A percentile compares a stretch with the other conserved stretches of the same genome.
Evolutionary conservation across 2,888 invertebrate genomes (phyloP).

Genomic region (Smittia sp.): DNA sequence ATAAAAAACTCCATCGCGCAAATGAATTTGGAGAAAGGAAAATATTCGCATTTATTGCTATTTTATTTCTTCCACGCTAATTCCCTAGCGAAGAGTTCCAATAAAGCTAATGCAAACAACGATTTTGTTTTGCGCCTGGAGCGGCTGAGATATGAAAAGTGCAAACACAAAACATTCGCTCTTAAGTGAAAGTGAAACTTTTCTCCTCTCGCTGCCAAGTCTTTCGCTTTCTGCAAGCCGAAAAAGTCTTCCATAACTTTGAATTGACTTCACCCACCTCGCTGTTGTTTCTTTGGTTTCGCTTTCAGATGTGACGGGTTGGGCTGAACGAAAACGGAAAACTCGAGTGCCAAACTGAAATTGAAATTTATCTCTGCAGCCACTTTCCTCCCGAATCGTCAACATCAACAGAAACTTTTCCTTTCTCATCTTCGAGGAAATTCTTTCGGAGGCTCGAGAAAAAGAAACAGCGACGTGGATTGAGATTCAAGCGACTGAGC

Average conservation of each 20-base stretch:
- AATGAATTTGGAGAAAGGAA: too few species aligned
- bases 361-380: background rate
- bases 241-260: background rate
- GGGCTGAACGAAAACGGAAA: background rate
- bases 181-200: constrained; percentile 3
- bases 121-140: too few species aligned
- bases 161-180: background rate
- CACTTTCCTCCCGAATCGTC: background rate
- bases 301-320: background rate
- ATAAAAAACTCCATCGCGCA: too few species aligned
- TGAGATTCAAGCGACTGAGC: too few species aligned
- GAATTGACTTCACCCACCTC: background rate
- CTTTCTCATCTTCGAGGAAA: background rate
- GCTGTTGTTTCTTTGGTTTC: background rate
- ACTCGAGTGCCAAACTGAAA: background rate
- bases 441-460: too few species aligned
- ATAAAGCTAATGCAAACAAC: too few species aligned
- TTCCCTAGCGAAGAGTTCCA: too few species aligned
- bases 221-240: background rate
- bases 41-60: too few species aligned
- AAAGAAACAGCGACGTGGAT: too few species aligned
- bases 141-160: too few species aligned
- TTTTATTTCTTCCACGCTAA: too few species aligned
- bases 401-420: background rate
- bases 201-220: background rate